Evolutionary conservation across 2,113 vertebrate genomes (phyloP).

Genomic region (Calidris pygmaea): DNA sequence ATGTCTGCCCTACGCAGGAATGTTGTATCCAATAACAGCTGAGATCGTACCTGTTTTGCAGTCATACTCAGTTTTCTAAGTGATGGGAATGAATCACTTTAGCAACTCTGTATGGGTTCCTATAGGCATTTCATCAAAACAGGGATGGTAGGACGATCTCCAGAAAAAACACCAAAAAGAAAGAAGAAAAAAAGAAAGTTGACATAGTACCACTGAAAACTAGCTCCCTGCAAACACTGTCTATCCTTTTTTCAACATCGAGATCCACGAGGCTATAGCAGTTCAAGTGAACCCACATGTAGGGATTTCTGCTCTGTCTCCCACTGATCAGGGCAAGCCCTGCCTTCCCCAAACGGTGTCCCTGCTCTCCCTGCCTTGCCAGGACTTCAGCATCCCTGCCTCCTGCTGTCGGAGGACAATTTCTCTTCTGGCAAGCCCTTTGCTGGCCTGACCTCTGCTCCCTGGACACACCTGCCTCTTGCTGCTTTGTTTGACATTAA

Average conservation of each 20-base stretch:
- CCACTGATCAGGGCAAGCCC: background rate
- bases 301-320: background rate
- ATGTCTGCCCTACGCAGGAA: background rate
- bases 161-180: too few relatives aligned
- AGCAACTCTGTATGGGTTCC: background rate
- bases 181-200: background rate
- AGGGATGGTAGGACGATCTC: background rate
- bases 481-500: background rate
- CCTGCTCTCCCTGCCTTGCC: background rate
- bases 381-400: background rate
- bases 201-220: background rate
- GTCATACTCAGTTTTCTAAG: background rate
- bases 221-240: background rate
- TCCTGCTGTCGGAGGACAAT: background rate
- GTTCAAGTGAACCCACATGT: background rate
- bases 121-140: background rate
- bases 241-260: background rate
- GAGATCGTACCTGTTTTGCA: background rate
- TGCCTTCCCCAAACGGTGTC: rapidly evolving
- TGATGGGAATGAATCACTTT: background rate
- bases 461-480: background rate
- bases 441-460: background rate
- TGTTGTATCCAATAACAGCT: background rate
- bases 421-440: background rate
- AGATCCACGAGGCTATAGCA: background rate